These are phyloP conservation scores for Eupithecia subfuscata DNA, from an alignment of 2,888 invertebrate genomes.

Conservation along the genomic window DNA sequence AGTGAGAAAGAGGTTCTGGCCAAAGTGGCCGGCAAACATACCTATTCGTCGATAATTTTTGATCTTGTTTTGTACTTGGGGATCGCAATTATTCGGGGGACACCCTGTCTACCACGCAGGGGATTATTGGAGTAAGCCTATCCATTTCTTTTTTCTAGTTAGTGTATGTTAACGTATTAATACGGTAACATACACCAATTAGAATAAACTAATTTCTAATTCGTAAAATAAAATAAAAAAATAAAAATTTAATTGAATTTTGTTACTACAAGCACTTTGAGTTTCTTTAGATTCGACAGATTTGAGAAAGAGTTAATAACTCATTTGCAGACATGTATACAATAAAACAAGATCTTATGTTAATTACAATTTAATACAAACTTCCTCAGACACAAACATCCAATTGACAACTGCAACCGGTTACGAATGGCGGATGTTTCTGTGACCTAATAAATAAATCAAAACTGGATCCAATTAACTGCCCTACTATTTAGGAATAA, in stretches of 20 bases:
- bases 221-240: neutral
- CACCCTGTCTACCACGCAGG: too few species aligned
- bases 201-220: too few species aligned
- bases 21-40: too few species aligned
- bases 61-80: too few species aligned
- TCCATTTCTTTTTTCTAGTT: too few species aligned
- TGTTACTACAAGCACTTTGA: neutral
- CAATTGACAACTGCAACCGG: slow-evolving; percentile 20
- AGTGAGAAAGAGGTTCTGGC: too few species aligned
- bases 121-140: too few species aligned
- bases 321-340: neutral
- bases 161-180: too few species aligned
- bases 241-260: neutral
- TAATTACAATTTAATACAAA: slow-evolving; percentile 39
- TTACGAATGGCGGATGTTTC: neutral
- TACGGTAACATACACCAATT: too few species aligned
- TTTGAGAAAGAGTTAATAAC: neutral
- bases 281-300: neutral
- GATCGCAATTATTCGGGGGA: too few species aligned
- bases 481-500: neutral
- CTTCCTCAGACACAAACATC: slow-evolving; percentile 19
- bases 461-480: neutral
- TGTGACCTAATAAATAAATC: neutral
- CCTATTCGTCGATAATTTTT: too few species aligned
- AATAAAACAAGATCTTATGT: slow-evolving; percentile 17